Evolutionary conservation across 64 coral and sea anemone genomes (phyloP).

Genomic region (Montipora foliosa): DNA sequence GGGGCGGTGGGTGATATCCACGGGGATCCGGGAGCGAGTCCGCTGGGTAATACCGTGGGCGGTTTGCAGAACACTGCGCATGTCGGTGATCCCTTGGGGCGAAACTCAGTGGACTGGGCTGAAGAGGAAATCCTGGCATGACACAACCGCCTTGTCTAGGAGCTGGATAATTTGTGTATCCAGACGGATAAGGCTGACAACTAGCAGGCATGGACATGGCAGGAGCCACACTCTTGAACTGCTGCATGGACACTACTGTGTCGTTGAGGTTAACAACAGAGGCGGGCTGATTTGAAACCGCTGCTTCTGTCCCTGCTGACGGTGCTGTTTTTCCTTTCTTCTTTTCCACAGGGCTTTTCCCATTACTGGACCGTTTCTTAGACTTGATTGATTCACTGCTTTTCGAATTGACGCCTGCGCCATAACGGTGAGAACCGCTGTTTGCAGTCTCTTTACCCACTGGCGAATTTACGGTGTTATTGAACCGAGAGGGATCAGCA

Average conservation of each 20-base stretch:
- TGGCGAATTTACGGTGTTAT: background rate
- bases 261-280: slow-evolving; percentile 56
- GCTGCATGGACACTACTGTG: slow-evolving; percentile 45
- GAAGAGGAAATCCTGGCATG: slow-evolving; percentile 3
- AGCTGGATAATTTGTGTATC: background rate
- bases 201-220: background rate
- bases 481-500: background rate
- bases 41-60: background rate
- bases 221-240: slow-evolving; percentile 23
- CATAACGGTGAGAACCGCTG: slow-evolving; percentile 14
- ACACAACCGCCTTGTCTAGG: slow-evolving; percentile 7
- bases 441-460: background rate
- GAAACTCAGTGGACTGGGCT: slow-evolving; percentile 25
- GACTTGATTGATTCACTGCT: background rate
- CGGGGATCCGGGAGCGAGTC: background rate
- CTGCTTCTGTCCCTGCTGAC: background rate
- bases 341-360: slow-evolving; percentile 46
- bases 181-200: slow-evolving; percentile 2
- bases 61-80: slow-evolving; percentile 32
- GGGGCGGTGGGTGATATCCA: background rate
- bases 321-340: slow-evolving; percentile 58
- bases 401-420: slow-evolving; percentile 9
- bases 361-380: slow-evolving; percentile 55
- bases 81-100: slow-evolving; percentile 39
- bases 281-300: background rate